phyloP scores from a whole-genome alignment of 2,113 vertebrate genomes.

The Pelmatolapia mariae region DNA sequence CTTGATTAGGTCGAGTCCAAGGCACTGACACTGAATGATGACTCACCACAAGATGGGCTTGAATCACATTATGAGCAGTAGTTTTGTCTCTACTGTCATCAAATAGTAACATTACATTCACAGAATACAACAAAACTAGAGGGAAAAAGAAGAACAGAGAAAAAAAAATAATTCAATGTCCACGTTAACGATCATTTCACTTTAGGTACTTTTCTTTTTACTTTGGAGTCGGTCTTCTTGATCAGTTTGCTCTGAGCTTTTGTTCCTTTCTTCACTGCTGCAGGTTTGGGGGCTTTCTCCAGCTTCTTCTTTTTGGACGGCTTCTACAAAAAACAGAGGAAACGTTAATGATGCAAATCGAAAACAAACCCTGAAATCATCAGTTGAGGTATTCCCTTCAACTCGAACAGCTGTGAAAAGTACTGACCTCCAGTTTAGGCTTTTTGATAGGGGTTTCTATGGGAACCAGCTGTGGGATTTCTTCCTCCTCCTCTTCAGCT shows the following conservation, averaged over 20 bases:
- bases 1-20: not conserved
- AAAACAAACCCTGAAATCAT: not conserved
- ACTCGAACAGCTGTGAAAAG: not conserved
- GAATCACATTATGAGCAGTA: not conserved
- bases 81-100: not conserved
- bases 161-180: not conserved
- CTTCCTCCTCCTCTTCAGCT: conserved; percentile 24
- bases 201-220: conserved; percentile 42
- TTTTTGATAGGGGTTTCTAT: conserved; percentile 60
- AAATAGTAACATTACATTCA: not conserved
- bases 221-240: conserved; percentile 22
- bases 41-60: not conserved
- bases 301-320: conserved; percentile 28
- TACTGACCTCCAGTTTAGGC: conserved; percentile 60
- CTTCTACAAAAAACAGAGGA: conserved; percentile 1
- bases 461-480: conserved; percentile 72
- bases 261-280: conserved; percentile 1
- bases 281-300: conserved; percentile 34
- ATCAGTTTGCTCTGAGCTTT: conserved; percentile 1
- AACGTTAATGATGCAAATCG: fast-evolving
- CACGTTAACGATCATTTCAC: conserved; percentile 26
- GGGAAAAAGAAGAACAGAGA: not conserved
- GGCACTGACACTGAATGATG: not conserved
- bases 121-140: not conserved
- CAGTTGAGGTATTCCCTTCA: not conserved